Conservation (phyloP, 2,888 invertebrate genomes). For the Pseudococcus jackbeardsleyi region DNA sequence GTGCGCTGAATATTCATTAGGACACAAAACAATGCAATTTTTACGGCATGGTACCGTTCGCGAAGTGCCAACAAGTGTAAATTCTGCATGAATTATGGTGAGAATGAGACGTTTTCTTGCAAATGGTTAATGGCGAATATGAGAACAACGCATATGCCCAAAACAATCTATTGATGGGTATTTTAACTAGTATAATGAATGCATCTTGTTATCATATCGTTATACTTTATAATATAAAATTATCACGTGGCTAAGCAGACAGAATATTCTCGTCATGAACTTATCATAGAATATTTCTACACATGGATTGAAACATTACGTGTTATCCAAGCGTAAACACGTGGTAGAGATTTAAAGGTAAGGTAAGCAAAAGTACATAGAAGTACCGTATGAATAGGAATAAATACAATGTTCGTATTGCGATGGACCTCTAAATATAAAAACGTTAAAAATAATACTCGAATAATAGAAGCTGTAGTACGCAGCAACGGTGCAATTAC, state of each 20-base stretch:
- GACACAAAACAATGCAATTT: not conserved
- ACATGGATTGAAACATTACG: not conserved
- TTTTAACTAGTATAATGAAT: not conserved
- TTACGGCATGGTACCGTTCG: not conserved
- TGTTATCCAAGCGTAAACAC: not conserved
- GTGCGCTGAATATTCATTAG: not conserved
- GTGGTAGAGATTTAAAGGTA: not conserved
- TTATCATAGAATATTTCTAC: not conserved
- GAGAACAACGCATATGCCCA: not conserved
- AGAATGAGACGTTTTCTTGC: not conserved
- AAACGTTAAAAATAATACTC: slow-evolving; percentile 20
- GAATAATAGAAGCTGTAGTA: not conserved
- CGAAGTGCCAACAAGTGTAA: not conserved
- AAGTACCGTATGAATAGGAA: not conserved
- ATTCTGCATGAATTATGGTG: not conserved
- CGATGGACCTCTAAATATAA: not conserved
- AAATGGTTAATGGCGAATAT: not conserved
- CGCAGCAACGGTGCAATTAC: not conserved
- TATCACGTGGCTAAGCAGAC: not conserved
- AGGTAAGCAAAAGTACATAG: too few relatives aligned
- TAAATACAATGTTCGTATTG: not conserved
- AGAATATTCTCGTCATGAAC: not conserved
- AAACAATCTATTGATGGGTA: not conserved
- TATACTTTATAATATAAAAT: not conserved
- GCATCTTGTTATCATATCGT: not conserved